A percentile compares a stretch with the other conserved stretches of the same genome.
These are phyloP conservation scores for Dinomys branickii DNA, from an alignment of 2,113 vertebrate genomes.

Conservation along the genomic window DNA sequence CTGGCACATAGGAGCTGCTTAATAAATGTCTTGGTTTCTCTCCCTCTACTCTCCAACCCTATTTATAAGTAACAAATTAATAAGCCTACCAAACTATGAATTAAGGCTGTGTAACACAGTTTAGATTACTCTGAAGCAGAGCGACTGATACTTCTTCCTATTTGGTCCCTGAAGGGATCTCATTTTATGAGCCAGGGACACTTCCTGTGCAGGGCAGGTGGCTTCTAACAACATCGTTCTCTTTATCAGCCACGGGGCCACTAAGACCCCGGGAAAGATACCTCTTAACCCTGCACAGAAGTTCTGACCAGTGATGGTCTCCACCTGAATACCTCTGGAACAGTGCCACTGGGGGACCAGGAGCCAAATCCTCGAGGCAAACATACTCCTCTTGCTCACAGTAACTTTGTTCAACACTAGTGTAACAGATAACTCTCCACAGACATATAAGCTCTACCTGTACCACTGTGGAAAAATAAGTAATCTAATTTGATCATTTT, in stretches of 20 bases:
- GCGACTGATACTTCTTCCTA: slow-evolving; percentile 12
- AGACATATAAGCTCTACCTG: slow-evolving; percentile 67
- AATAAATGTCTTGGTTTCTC: slow-evolving; percentile 38
- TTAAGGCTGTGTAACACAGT: slow-evolving; percentile 64
- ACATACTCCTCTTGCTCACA: neutral
- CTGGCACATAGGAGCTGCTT: slow-evolving; percentile 56
- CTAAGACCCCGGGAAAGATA: neutral
- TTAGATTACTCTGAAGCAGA: slow-evolving; percentile 36
- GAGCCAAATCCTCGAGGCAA: slow-evolving; percentile 51
- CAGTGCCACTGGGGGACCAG: neutral
- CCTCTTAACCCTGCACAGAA: slow-evolving; percentile 30
- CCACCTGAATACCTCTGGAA: neutral
- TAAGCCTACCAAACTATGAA: slow-evolving; percentile 54
- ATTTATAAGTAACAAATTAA: slow-evolving; percentile 30
- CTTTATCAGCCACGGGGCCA: neutral
- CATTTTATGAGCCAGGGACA: slow-evolving; percentile 32
- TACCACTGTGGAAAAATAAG: slow-evolving; percentile 68
- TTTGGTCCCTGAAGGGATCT: slow-evolving; percentile 53
- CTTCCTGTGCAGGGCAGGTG: neutral
- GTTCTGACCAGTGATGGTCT: neutral
- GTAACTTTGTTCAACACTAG: slow-evolving; percentile 47
- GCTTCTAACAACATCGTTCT: neutral
- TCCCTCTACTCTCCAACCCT: neutral
- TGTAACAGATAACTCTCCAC: slow-evolving; percentile 55
- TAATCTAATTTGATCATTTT: slow-evolving; percentile 58